phyloP scores from a whole-genome alignment of 2,113 vertebrate species.

The Rhombomys opimus region DNA sequence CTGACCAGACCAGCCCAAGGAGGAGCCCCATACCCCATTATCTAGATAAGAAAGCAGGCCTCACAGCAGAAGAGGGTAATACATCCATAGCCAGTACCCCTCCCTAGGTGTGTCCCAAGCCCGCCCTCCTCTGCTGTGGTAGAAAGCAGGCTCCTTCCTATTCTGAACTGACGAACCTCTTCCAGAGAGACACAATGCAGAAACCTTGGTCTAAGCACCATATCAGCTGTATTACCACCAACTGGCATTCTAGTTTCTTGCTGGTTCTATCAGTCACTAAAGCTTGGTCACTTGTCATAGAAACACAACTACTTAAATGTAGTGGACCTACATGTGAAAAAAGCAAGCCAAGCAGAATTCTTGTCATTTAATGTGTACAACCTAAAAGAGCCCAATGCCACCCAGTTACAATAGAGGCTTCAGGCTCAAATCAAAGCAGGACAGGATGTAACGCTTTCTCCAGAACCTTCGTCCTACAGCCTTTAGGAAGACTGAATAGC shows the following conservation, averaged over 20 bases:
- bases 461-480: slow-evolving; percentile 35
- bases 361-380: background rate
- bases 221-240: background rate
- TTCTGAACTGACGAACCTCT: background rate
- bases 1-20: background rate
- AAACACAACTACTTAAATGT: background rate
- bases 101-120: background rate
- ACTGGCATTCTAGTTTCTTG: background rate
- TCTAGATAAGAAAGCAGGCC: background rate
- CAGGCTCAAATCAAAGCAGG: background rate
- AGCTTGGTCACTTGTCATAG: background rate
- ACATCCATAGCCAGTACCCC: too few relatives aligned
- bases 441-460: background rate
- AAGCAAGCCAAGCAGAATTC: rapidly evolving
- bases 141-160: background rate
- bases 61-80: background rate
- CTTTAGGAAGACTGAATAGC: slow-evolving; percentile 62
- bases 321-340: background rate
- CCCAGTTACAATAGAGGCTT: background rate
- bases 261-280: background rate
- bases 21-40: rapidly evolving
- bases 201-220: background rate
- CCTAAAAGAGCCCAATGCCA: background rate
- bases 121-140: background rate
- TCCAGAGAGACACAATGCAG: background rate